Evolutionary conservation across 2,888 invertebrate genomes (phyloP), one percentile per base, ranked within the genome.

Genomic region (Aporophyla nigra): DNA sequence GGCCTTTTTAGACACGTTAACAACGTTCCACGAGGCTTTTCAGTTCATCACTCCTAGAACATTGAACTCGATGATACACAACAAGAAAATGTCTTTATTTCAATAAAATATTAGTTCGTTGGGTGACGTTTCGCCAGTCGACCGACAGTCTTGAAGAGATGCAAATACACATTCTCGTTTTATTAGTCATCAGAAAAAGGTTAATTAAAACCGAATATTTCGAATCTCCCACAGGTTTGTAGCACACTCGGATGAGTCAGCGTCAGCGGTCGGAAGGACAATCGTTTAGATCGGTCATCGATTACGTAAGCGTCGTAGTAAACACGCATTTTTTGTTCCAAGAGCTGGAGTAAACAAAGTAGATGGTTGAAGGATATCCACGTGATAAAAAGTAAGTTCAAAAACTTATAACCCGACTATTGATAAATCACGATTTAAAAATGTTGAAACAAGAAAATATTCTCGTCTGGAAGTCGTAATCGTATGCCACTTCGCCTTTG

Each of bases 181-280:
- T 63, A 87, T 95, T 93, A 94, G 93, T 94, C 95, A 95, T 89
- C 88, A 80, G 87, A 90, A 92, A 92, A 93, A 91, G 89, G 89
- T 91, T 93, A 92, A 93, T 93, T 91, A 92, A 94, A 91, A 89
- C 90, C 79, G 90, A 90, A 91, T 91, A 90, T 92, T 91, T 93
- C 82, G 88, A 87, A 88, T 89, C 89, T 87, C 87, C 88, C 85
- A 84, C 86, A 86, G 90, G 89, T 89, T 87, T 80, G 82, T 74
- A 73, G 86, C 77, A 83, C 86, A 86, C 78, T 83, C 69, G 76
- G 71, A 71, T 95, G 95, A 95, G 87, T 95, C 95, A 95, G 43
- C 5, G 14, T 10, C 27, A 74, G 87, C 86, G 80, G 74, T 86
- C 86, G 88, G 84, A 89, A 93, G 92, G 92, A 93, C 92, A 92